phyloP scores from a whole-genome alignment of 2,888 invertebrate genomes.

The Capitulum mitella region DNA sequence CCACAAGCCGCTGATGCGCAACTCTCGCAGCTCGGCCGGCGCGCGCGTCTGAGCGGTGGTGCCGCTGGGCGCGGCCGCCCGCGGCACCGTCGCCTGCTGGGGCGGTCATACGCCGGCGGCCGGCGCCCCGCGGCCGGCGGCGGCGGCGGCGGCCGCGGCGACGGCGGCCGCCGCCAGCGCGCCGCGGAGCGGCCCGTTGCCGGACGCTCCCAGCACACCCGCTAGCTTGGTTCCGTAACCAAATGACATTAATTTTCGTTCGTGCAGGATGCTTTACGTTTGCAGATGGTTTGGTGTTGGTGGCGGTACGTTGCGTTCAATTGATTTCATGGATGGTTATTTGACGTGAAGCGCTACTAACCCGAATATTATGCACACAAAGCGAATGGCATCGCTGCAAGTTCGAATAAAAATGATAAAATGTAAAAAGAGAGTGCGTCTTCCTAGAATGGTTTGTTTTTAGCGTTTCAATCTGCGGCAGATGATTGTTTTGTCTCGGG shows the following conservation, averaged over 20 bases:
- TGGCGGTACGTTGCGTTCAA: background rate
- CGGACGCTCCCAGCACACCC: background rate
- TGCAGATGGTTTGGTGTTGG: background rate
- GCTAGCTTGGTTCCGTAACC: constrained; percentile 4
- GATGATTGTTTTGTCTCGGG: background rate
- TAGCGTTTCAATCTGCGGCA: background rate
- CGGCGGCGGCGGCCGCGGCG: background rate
- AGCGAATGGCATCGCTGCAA: background rate
- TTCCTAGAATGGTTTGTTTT: background rate
- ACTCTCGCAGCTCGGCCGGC: constrained; percentile 32
- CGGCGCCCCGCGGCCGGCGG: background rate
- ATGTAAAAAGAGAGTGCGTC: background rate
- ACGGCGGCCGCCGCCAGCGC: background rate
- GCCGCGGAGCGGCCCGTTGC: background rate
- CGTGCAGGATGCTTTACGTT: background rate
- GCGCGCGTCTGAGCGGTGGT: background rate
- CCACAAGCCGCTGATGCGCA: constrained; percentile 48
- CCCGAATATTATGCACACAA: constrained; percentile 15
- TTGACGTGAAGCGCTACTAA: background rate
- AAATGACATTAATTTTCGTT: constrained; percentile 4
- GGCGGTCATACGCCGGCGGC: background rate
- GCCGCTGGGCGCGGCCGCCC: background rate
- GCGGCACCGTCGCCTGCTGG: background rate
- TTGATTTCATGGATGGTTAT: background rate
- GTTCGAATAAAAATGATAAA: background rate